Evolutionary conservation across 2,888 invertebrate genomes (phyloP), one percentile per base, ranked within the genome.

Genomic region (Plagiodera versicolora): DNA sequence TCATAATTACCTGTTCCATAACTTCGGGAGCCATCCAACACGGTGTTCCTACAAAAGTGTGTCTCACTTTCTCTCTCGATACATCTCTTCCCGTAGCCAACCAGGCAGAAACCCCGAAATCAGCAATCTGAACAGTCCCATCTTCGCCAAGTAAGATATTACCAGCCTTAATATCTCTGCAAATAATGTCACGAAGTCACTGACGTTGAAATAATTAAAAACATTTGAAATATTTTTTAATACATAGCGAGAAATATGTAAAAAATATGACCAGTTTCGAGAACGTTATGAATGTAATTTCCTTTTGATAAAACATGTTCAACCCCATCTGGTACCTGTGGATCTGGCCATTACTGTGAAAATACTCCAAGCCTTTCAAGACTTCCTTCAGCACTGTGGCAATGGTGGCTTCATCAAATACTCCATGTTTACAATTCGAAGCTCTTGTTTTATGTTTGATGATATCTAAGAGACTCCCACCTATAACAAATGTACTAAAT

Each of bases 11-110:
- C 85, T 95, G 95, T 82, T 96, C 95, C 98, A 98, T 98, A 67
- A 99, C 98, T 84, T 99, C 98, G 1, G 98, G 98, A 1, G 98
- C 98, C 98, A 98, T 98, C 98, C 98, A 99, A 77, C 98, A 98
- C 0, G 98, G 98, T 0, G 98, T 98, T 10, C 99, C 99, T 1
- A 99, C 98, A 81, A 99, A 99, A 0, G 98, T 98, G 79, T 98
- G 97, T 44, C 98, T 85, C 18, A 96, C 94, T 83, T 95, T 95
- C 80, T 98, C 96, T 50, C 97, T 85, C 4, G 95, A 94, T 63
- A 95, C 82, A 80, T 98, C 98, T 57, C 95, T 88, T 3, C 95
- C 97, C 0, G 95, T 95, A 6, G 97, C 95, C 71, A 98, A 81
- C 96, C 96, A 98, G 1, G 98, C 96, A 67, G 96, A 95, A 0